Base-by-base conservation (phyloP, 2,113 vertebrate genomes). In the Epinephelus moara region DNA sequence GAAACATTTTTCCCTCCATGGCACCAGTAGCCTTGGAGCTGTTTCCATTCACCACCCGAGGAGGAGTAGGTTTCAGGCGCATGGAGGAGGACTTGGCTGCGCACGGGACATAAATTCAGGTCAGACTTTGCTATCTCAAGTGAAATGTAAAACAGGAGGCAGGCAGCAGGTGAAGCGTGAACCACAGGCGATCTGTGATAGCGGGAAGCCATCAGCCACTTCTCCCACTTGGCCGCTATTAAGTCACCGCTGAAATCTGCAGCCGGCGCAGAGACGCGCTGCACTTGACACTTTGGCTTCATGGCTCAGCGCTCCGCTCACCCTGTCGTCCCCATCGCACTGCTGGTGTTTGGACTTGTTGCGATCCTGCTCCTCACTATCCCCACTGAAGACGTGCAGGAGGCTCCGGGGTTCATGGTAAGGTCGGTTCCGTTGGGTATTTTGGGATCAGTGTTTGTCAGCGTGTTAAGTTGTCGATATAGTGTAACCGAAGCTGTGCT, bases 321-420 rank as follows among this genome's bases (percentile, higher is more conserved):
- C 11, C 81, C 95, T 5, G 77, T 74, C 89, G 78, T 88, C 86
- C 68, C 93, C 80, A n/a, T 92, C 73, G 85, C 94, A 4, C 94
- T 98, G 49, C 92, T 96, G 80, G 53, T 96, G 8, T 89, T 94
- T 3, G 96, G 95, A 67, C 69, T 96, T 4, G 82, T 94, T 3
- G 96, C 95, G 9, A 92, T 98, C 79, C 91, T 98, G 69, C 95
- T 99, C 12, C 96, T 99, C 25, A 96, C 96, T 3, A 61, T 98
- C 23, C 93, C 93, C 56, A 91, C 94, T 9, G 86, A 93, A 60
- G 95, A 98, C 83, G 45, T 96, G 45, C 93, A 62, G 67, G 94
- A 95, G 25, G 85, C 91, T 3, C 96, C 97, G 1, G 82, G 84
- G 67, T 95, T 96, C 90, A 97, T 96, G 97, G 98, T 99, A 94